phyloP scores from a whole-genome alignment of 2,797 vertebrate species.

The Liparis tanakae region DNA sequence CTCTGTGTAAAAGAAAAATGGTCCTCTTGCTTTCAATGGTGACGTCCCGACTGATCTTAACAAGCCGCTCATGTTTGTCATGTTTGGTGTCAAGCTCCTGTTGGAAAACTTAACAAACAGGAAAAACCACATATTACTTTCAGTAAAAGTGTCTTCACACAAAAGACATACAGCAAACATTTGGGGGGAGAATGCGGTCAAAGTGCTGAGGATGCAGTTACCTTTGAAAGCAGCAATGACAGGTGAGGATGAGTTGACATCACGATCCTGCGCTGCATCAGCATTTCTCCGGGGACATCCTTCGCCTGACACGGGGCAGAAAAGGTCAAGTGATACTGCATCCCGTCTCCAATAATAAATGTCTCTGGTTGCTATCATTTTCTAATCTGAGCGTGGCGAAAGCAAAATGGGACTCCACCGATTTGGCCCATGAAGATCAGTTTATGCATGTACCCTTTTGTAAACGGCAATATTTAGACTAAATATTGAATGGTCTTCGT shows the following conservation, averaged over 20 bases:
- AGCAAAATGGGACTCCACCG: background rate
- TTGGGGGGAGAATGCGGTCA: background rate
- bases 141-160: background rate
- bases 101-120: constrained; percentile 87
- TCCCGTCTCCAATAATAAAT: background rate
- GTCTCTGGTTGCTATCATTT: background rate
- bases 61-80: constrained; percentile 94
- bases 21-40: constrained; percentile 98
- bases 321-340: background rate
- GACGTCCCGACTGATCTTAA: constrained; percentile 95
- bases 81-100: constrained; percentile 94
- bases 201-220: constrained; percentile 49
- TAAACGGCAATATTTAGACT: background rate
- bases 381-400: background rate
- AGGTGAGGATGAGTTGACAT: constrained; percentile 81
- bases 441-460: background rate
- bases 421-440: background rate
- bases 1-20: constrained; percentile 95
- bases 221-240: constrained; percentile 89
- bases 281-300: constrained; percentile 86
- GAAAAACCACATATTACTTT: background rate
- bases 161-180: background rate
- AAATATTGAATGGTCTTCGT: background rate
- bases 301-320: constrained; percentile 68
- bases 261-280: constrained; percentile 79